Conservation (phyloP, 2,113 vertebrate species). For the Coryphaenoides rupestris region DNA sequence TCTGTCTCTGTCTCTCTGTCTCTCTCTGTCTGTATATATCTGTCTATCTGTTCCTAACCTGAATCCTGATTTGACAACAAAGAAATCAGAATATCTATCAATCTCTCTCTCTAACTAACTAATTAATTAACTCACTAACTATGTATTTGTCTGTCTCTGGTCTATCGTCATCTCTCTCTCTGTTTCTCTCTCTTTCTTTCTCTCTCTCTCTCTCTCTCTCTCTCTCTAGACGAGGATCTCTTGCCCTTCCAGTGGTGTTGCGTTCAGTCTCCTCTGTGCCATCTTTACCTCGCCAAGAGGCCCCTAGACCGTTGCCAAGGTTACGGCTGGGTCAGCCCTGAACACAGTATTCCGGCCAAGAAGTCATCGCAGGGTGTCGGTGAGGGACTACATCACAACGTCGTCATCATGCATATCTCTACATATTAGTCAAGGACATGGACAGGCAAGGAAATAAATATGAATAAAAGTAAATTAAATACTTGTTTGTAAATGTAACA, state of each 20-base stretch:
- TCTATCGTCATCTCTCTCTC: too few species aligned
- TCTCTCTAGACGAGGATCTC: slow-evolving; percentile 69
- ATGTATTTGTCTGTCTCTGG: too few species aligned
- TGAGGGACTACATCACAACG: slow-evolving; percentile 42
- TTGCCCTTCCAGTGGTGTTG: slow-evolving; percentile 81
- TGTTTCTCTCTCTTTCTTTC: not conserved
- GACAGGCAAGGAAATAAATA: too few species aligned
- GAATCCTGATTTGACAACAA: too few species aligned
- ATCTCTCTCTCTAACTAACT: too few species aligned
- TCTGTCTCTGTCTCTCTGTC: slow-evolving; percentile 4
- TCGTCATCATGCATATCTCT: too few species aligned
- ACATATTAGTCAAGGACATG: too few species aligned
- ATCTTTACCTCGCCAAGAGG: slow-evolving; percentile 71
- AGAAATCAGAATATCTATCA: too few species aligned
- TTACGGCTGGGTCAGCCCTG: slow-evolving; percentile 51
- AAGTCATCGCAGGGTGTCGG: slow-evolving; percentile 65
- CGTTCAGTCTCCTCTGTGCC: slow-evolving; percentile 67
- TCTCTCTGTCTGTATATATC: not conserved
- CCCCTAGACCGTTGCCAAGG: slow-evolving; percentile 73
- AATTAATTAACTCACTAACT: too few species aligned
- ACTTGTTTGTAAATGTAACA: too few species aligned
- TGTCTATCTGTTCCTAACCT: too few species aligned
- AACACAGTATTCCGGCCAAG: slow-evolving; percentile 19
- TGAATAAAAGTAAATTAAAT: too few species aligned
- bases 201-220: slow-evolving; percentile 15